Conservation (phyloP, 2,113 vertebrate species). For the Melanerpes formicivorus region DNA sequence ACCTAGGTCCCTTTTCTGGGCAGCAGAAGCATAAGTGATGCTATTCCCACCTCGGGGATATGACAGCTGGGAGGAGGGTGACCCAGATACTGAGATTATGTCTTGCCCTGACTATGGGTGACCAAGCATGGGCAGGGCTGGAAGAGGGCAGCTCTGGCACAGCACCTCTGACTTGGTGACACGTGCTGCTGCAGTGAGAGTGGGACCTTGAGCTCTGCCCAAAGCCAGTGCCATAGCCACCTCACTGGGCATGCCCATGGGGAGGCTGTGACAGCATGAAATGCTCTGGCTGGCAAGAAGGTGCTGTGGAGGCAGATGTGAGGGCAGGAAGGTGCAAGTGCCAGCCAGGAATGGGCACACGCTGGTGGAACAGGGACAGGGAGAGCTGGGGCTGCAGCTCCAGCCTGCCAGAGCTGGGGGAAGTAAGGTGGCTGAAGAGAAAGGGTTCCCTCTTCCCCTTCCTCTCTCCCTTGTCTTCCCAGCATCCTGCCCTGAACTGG, state of each 20-base stretch:
- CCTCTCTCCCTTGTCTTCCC: not conserved
- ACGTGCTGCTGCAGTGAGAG: not conserved
- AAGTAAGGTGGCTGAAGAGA: not conserved
- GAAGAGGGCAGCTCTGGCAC: not conserved
- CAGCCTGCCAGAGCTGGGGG: not conserved
- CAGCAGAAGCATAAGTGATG: not conserved
- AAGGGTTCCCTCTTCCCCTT: not conserved
- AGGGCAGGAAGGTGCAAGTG: not conserved
- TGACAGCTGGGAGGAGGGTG: not conserved
- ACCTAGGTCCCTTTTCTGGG: not conserved
- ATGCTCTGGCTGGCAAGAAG: not conserved
- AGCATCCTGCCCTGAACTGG: not conserved
- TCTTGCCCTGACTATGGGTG: not conserved
- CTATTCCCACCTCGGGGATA: not conserved
- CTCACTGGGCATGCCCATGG: fast-evolving
- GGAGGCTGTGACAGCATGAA: not conserved
- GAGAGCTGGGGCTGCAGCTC: not conserved
- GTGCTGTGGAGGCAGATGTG: fast-evolving
- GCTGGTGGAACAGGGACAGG: not conserved
- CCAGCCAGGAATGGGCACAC: not conserved
- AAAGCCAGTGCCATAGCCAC: not conserved
- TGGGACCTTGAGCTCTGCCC: fast-evolving
- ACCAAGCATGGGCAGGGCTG: not conserved
- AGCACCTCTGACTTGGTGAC: not conserved
- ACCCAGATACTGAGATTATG: not conserved